Conservation (phyloP, 2,797 vertebrate genomes). For the Gadopsis marmoratus region DNA sequence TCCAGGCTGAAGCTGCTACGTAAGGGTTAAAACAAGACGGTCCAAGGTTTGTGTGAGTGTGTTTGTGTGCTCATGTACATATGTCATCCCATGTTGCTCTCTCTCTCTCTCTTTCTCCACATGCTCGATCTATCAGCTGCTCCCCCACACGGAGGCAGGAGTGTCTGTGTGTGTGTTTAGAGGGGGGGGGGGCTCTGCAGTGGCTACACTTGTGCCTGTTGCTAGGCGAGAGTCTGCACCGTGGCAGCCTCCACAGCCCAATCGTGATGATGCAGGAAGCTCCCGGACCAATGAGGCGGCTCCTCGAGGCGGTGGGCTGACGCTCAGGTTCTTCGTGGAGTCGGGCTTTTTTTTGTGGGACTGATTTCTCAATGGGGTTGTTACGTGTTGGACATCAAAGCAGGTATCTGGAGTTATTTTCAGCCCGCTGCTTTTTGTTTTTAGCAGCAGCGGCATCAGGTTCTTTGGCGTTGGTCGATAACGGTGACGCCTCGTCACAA, state of each 20-base stretch:
- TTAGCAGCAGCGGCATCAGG: background rate
- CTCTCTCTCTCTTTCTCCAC: conserved; percentile 26
- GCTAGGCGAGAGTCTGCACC: conserved; percentile 71
- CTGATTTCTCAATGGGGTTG: conserved; percentile 61
- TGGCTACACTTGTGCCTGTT: conserved; percentile 70
- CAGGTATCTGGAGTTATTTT: conserved; percentile 53
- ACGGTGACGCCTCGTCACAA: background rate
- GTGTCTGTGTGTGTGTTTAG: too few species aligned
- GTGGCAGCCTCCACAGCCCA: conserved; percentile 59
- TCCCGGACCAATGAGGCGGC: conserved; percentile 59
- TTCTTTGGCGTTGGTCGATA: conserved; percentile 12
- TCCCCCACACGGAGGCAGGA: conserved; percentile 46
- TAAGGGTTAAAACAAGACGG: conserved; percentile 54
- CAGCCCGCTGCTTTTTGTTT: conserved; percentile 7
- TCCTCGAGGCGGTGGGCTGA: conserved; percentile 32
- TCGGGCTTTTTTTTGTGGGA: conserved; percentile 5
- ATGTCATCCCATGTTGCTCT: conserved; percentile 35
- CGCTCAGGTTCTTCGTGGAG: conserved; percentile 40
- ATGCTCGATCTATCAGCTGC: conserved; percentile 60
- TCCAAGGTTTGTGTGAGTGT: conserved; percentile 29
- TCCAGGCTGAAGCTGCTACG: conserved; percentile 31
- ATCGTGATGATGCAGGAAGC: conserved; percentile 53
- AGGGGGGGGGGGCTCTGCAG: conserved; percentile 9
- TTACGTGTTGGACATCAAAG: conserved; percentile 61
- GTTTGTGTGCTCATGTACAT: conserved; percentile 47